Evolutionary conservation across 1,140 invertebrate genomes (phyloP).

Genomic region (Wiebesia pumilae): DNA sequence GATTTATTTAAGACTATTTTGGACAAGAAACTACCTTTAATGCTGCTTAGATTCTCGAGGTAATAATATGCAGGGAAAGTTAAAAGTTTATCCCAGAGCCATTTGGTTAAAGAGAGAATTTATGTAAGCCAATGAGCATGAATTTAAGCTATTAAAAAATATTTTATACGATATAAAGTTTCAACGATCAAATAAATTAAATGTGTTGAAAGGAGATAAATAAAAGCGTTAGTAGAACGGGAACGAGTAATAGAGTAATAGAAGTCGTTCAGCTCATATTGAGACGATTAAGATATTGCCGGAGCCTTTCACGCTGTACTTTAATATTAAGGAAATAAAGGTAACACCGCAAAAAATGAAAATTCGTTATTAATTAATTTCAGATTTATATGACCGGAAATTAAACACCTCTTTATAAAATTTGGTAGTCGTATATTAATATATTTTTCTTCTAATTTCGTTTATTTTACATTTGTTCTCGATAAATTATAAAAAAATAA

Average conservation of each 20-base stretch:
- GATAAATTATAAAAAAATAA: too few relatives aligned
- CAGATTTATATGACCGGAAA: too few relatives aligned
- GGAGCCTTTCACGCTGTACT: neutral
- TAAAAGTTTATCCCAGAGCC: neutral
- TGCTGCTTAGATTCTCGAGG: neutral
- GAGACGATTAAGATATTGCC: neutral
- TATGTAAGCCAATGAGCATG: neutral
- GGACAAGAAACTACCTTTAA: neutral
- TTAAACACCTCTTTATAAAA: too few relatives aligned
- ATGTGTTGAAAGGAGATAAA: neutral
- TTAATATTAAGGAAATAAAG: neutral
- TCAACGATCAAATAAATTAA: neutral
- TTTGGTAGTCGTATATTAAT: too few relatives aligned
- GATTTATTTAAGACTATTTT: conserved; percentile 1
- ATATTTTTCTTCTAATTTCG: too few relatives aligned
- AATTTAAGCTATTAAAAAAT: neutral
- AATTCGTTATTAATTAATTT: too few relatives aligned
- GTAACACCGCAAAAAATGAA: neutral
- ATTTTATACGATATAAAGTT: neutral
- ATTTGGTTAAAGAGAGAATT: neutral
- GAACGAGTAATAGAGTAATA: neutral
- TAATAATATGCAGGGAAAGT: neutral
- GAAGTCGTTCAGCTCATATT: neutral
- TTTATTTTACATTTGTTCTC: too few relatives aligned
- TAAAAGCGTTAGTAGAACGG: neutral